Conservation (phyloP, 2,888 invertebrate species). For the Amaurobius ferox region DNA sequence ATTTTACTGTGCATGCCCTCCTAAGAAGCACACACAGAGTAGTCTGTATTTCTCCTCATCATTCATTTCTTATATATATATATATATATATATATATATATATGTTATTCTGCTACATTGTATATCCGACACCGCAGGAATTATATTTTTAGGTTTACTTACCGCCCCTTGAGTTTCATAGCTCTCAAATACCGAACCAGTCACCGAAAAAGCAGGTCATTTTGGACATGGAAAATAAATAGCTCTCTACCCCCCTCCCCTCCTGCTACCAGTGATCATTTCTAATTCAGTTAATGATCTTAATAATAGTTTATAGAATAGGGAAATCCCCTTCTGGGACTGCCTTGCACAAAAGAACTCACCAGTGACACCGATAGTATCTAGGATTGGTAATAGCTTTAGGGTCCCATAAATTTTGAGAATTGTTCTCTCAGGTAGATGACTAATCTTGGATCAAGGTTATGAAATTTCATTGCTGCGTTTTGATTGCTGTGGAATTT, state of each 20-base stretch:
- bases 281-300: neutral
- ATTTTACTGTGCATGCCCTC: no score
- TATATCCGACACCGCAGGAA: neutral
- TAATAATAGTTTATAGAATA: neutral
- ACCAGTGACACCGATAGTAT: neutral
- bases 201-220: neutral
- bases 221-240: slow-evolving; percentile 8
- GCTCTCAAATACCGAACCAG: neutral
- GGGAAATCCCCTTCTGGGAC: neutral
- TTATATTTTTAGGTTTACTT: neutral
- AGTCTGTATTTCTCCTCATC: no score
- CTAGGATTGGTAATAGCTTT: neutral
- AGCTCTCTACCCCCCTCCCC: neutral
- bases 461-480: neutral
- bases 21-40: no score
- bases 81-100: no score
- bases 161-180: neutral
- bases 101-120: no score
- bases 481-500: neutral
- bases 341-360: neutral
- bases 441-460: neutral
- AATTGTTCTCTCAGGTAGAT: neutral
- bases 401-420: neutral
- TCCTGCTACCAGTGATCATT: neutral
- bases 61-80: no score